Evolutionary conservation across 2,113 vertebrate species (phyloP).

Genomic region (Sylvilagus bachmani): DNA sequence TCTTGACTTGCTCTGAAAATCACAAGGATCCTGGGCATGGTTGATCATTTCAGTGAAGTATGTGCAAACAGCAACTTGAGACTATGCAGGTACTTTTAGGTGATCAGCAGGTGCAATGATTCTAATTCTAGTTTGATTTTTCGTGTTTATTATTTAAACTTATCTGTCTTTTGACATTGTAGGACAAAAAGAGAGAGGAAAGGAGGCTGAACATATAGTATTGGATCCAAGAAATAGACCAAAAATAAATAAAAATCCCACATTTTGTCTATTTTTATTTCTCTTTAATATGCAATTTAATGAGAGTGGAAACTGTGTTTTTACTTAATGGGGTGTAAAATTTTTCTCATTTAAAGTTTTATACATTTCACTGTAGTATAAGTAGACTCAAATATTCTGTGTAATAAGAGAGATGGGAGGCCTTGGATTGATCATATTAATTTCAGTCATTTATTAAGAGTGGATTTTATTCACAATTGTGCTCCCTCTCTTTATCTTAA

Average conservation of each 20-base stretch:
- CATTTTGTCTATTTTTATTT: slow-evolving; percentile 4
- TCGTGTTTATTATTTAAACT: background rate
- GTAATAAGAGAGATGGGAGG: background rate
- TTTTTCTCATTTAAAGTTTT: slow-evolving; percentile 61
- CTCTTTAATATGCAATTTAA: slow-evolving; percentile 72
- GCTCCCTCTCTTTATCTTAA: background rate
- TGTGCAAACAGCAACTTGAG: background rate
- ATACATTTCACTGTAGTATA: background rate
- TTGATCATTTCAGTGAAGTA: background rate
- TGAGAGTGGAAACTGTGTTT: slow-evolving; percentile 42
- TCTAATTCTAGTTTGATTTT: background rate
- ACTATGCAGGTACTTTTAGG: rapidly evolving
- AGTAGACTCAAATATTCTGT: background rate
- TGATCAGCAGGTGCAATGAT: background rate
- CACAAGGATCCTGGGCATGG: background rate
- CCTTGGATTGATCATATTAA: background rate
- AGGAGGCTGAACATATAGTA: background rate
- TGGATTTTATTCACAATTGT: background rate
- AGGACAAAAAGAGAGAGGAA: background rate
- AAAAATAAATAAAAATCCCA: slow-evolving; percentile 35
- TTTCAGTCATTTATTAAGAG: background rate
- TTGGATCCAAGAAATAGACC: background rate
- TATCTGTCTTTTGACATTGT: background rate
- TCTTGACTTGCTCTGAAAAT: background rate
- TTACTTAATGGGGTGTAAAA: slow-evolving; percentile 70